These are phyloP conservation scores for Schrankia costaestrigalis DNA, from an alignment of 2,888 invertebrate species.

Conservation along the genomic window DNA sequence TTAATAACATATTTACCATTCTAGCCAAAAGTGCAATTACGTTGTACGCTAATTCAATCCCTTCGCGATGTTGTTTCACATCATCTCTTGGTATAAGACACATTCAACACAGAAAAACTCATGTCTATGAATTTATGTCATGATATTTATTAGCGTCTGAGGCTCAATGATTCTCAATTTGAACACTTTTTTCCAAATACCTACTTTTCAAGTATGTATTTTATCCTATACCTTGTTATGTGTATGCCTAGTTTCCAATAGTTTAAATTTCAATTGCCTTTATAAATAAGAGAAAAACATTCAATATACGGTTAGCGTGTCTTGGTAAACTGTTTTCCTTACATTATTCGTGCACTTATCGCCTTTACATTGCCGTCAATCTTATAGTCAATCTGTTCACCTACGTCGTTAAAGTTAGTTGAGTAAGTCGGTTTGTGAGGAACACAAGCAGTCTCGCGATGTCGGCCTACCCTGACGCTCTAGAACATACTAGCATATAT, in stretches of 20 bases:
- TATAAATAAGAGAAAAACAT: constrained; percentile 45
- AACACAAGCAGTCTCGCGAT: constrained; percentile 34
- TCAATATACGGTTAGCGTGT: constrained; percentile 62
- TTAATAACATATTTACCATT: no score
- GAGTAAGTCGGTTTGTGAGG: constrained; percentile 15
- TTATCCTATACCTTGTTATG: no score
- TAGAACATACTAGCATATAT: constrained; percentile 85
- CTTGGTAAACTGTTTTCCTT: constrained; percentile 54
- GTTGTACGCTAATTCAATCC: no score
- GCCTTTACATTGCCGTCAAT: constrained; percentile 50
- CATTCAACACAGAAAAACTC: no score
- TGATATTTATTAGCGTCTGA: no score
- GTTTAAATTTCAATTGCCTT: constrained; percentile 57
- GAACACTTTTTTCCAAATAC: no score
- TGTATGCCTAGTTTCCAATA: constrained; percentile 18
- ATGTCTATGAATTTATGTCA: no score
- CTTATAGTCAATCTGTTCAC: constrained; percentile 40
- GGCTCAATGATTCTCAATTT: no score
- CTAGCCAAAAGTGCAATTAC: no score
- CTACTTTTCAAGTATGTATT: no score
- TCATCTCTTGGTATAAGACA: no score
- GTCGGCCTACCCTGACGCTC: constrained; percentile 55
- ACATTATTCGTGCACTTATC: constrained; percentile 53
- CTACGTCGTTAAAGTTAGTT: constrained; percentile 35
- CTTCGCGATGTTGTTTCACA: no score